Evolutionary conservation across 2,113 vertebrate genomes (phyloP), one percentile per base, ranked within the genome.

Genomic region (Gallinago jamesoni): DNA sequence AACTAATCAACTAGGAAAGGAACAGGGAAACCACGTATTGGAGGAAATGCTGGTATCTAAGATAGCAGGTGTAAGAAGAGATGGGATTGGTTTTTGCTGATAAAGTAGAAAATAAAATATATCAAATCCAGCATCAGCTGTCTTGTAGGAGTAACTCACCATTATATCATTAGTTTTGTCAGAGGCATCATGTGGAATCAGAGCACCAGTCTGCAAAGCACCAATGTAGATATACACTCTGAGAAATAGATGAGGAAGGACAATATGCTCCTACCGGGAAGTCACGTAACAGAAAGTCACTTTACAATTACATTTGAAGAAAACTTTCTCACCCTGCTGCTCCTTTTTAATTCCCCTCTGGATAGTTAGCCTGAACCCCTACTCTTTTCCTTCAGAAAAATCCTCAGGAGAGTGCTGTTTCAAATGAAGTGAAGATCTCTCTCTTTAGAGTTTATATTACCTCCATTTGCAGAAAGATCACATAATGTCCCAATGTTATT

Each of bases 1-100:
- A 63, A 93, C 64, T 75, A 43, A 90, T 48, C 59, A 50, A 8
- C 5, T 2, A 45, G 77, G 22, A 23, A 62, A 66, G 72, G 47
- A 89, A 25, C 0, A 50, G 43, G 0, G 6, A 53, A 75, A 39
- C 6, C 30, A 8, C 0, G 0, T 13, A 18, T 13, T 3, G 30
- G 12, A 80, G 45, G 68, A 64, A 67, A 39, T 9, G 13, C 31
- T 19, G 20, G 5, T 50, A 15, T 15, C 56, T 35, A 21, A 75
- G 52, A 70, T 14, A 53, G 52, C 57, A 89, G 50, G 52, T 62
- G 41, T 23, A 85, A n/a, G 57, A 77, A 28, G 37, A 72, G 55
- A 24, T 22, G 19, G 50, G 37, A 16, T 25, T 31, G 59, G 74
- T 59, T 35, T n/a, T 62, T 91, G 63, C 66, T 91, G 81, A 70